These are phyloP conservation scores for Himalopsyche tibetana DNA, from an alignment of 2,888 invertebrate species.

Conservation along the genomic window DNA sequence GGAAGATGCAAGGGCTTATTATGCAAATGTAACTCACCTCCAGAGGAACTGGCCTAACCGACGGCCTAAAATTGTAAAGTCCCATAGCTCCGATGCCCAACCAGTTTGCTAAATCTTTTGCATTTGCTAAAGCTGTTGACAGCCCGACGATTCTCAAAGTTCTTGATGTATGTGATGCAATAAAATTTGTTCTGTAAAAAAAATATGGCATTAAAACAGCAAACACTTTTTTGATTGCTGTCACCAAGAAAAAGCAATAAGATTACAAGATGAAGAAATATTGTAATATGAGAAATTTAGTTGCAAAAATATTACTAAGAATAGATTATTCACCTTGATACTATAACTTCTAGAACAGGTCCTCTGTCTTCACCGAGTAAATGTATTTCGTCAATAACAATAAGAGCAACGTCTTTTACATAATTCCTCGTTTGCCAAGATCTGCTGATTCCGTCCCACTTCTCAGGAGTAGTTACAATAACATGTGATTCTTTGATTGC, in stretches of 20 bases:
- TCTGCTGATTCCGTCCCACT: slow-evolving; percentile 99
- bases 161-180: slow-evolving; percentile 90
- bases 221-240: not conserved
- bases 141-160: slow-evolving; percentile 93
- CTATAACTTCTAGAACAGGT: slow-evolving; percentile 96
- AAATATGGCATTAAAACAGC: not conserved
- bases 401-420: slow-evolving; percentile 91
- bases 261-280: not conserved
- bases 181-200: slow-evolving; percentile 89
- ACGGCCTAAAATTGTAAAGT: slow-evolving; percentile 97
- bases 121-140: slow-evolving; percentile 98
- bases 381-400: slow-evolving; percentile 99
- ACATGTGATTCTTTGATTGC: slow-evolving; percentile 91
- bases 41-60: slow-evolving; percentile 97
- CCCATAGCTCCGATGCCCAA: slow-evolving; percentile 92
- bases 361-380: slow-evolving; percentile 93
- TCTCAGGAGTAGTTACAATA: slow-evolving; percentile 99
- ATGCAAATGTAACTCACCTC: slow-evolving; percentile 74
- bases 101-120: slow-evolving; percentile 97
- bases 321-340: slow-evolving; percentile 80
- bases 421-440: slow-evolving; percentile 98
- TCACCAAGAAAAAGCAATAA: not conserved
- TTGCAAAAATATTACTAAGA: not conserved
- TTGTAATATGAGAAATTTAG: not conserved
- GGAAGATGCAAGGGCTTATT: not conserved